Evolutionary conservation across 2,888 invertebrate species (phyloP), one percentile per base, ranked within the genome.

Genomic region (Agriopis leucophaearia): DNA sequence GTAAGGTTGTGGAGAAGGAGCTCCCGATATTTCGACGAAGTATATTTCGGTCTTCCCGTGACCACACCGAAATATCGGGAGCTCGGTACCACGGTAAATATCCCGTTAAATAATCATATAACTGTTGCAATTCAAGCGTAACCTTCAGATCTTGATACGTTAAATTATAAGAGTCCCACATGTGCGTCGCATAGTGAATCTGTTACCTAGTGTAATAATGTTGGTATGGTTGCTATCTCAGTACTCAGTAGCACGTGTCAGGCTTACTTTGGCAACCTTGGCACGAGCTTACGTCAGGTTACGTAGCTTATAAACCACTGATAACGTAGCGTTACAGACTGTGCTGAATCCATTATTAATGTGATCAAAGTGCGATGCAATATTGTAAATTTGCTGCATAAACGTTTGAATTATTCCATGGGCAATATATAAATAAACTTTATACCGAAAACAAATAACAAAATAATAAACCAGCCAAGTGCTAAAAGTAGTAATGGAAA

Each of bases 251-350:
- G 58, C 27, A 60, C 60, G 15, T 15, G 47, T 16, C 47, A 16
- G 47, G 15, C 27, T 7, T 16, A n/a, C 18, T 57, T 40, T 10
- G 36, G 36, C 51, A 62, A 59, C 69, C 58, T 62, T 64, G 56
- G 48, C 16, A 18, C 44, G 51, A 50, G 64, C 66, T 73, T 60
- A 58, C 64, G 70, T 70, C 66, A 72, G 45, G 65, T 64, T 68
- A 67, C 66, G 65, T 69, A 66, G 66, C 69, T 38, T 38, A 38
- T 38, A 38, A 38, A 38, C 38, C 38, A 10, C 38, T 38, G 38
- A 38, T 38, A 38, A 38, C 38, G 27, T 27, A 6, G 9, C 38
- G 38, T 38, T 10, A 10, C 8, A 7, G 12, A n/a, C 27, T 13
- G 52, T 60, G 42, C 42, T 40, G 10, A 51, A 59, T 54, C 40